Conservation (phyloP, 2,797 vertebrate species). For the Apodemus agrarius region DNA sequence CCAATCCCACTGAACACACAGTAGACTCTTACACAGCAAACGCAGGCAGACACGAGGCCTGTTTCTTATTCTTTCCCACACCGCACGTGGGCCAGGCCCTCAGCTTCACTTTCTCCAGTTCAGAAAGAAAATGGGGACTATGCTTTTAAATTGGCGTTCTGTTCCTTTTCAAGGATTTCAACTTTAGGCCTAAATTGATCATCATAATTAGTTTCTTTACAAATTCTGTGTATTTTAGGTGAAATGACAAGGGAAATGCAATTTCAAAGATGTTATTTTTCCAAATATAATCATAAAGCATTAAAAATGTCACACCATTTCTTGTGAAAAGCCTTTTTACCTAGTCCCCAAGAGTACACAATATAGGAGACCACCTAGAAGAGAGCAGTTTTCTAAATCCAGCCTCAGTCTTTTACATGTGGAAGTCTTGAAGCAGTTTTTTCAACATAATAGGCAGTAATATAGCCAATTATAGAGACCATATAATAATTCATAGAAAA, state of each 20-base stretch:
- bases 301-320: conserved; percentile 30
- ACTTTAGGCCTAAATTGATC: conserved; percentile 41
- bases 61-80: background rate
- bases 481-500: conserved; percentile 51
- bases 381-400: conserved; percentile 56
- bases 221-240: conserved; percentile 46
- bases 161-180: conserved; percentile 30
- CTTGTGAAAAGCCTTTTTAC: conserved; percentile 24
- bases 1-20: conserved; percentile 4
- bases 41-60: background rate
- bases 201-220: conserved; percentile 39
- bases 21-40: background rate
- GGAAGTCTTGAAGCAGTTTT: conserved; percentile 25
- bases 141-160: conserved; percentile 44
- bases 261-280: conserved; percentile 52
- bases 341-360: background rate
- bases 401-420: conserved; percentile 8
- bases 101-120: background rate
- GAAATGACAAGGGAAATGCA: conserved; percentile 31
- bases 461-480: conserved; percentile 2
- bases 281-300: conserved; percentile 53
- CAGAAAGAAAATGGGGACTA: background rate
- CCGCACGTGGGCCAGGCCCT: background rate
- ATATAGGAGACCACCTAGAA: conserved; percentile 15
- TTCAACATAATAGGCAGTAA: conserved; percentile 55